A percentile compares a stretch with the other conserved stretches of the same genome.
Conservation (phyloP, 2,113 vertebrate species). For the Atrichornis clamosus region DNA sequence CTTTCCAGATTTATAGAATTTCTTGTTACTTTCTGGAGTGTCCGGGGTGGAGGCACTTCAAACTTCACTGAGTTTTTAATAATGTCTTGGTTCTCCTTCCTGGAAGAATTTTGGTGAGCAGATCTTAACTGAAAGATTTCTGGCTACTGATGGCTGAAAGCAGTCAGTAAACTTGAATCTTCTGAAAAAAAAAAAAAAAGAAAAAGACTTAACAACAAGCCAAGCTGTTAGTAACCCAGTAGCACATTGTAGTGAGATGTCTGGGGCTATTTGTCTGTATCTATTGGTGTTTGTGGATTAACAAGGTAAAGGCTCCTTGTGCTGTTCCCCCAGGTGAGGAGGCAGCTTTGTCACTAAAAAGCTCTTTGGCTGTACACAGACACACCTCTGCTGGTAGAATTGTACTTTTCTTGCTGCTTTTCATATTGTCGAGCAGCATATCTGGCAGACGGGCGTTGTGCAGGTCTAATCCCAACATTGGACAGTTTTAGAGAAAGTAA, state of each 20-base stretch:
- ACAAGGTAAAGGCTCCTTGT: background rate
- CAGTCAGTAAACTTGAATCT: background rate
- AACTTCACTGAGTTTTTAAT: background rate
- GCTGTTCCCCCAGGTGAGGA: background rate
- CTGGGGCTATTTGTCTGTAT: background rate
- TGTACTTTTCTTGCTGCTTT: background rate
- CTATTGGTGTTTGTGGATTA: background rate
- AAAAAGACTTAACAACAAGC: background rate
- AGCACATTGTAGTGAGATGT: fast-evolving
- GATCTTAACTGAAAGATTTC: background rate
- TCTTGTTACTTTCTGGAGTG: background rate
- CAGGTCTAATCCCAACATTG: background rate
- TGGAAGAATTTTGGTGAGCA: background rate
- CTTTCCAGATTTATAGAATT: background rate
- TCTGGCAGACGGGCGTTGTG: background rate
- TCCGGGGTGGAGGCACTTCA: background rate
- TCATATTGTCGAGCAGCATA: fast-evolving
- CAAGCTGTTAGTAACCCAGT: background rate
- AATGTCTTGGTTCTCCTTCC: background rate
- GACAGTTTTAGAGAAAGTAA: background rate
- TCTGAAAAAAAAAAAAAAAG: too few relatives aligned
- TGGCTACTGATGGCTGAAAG: background rate
- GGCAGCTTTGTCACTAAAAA: background rate
- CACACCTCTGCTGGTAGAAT: background rate
- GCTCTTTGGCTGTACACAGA: background rate